phyloP scores from a whole-genome alignment of 2,888 invertebrate genomes.

The Hesperia comma region DNA sequence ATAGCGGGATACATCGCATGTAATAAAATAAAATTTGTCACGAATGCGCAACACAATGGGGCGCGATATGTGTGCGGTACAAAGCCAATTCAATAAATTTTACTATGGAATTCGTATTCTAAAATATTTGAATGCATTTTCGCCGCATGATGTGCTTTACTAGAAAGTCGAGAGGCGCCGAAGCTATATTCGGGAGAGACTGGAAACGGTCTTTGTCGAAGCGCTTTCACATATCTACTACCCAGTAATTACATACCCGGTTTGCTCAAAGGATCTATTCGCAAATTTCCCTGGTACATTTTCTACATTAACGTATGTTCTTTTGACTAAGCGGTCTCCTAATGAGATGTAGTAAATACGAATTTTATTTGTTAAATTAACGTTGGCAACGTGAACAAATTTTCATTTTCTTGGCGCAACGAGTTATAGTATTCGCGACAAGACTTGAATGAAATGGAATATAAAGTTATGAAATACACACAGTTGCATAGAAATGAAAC shows the following conservation, averaged over 20 bases:
- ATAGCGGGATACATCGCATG: slow-evolving; percentile 42
- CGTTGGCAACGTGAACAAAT: background rate
- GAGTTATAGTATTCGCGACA: background rate
- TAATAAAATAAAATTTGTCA: slow-evolving; percentile 67
- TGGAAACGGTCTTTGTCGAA: slow-evolving; percentile 29
- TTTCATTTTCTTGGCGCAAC: slow-evolving; percentile 4
- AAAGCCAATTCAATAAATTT: slow-evolving; percentile 77
- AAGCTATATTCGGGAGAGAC: slow-evolving; percentile 25
- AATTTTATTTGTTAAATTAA: slow-evolving; percentile 1
- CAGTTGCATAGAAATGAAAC: slow-evolving; percentile 8
- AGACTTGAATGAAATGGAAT: slow-evolving; percentile 3
- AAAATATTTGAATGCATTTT: slow-evolving; percentile 75
- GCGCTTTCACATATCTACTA: slow-evolving; percentile 20
- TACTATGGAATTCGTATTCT: slow-evolving; percentile 61
- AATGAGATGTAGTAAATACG: slow-evolving; percentile 12
- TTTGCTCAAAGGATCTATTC: slow-evolving; percentile 27
- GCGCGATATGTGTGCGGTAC: slow-evolving; percentile 60
- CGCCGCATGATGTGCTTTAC: slow-evolving; percentile 58
- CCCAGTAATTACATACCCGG: slow-evolving; percentile 21
- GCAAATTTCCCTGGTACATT: slow-evolving; percentile 14
- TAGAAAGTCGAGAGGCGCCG: slow-evolving; percentile 39
- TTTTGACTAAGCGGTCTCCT: slow-evolving; percentile 8
- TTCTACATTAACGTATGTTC: slow-evolving; percentile 14
- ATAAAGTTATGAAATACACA: slow-evolving; percentile 14
- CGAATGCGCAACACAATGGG: slow-evolving; percentile 64